Evolutionary conservation across 2,888 invertebrate species (phyloP), one percentile per base, ranked within the genome.

Genomic region (Papilio gigon): DNA sequence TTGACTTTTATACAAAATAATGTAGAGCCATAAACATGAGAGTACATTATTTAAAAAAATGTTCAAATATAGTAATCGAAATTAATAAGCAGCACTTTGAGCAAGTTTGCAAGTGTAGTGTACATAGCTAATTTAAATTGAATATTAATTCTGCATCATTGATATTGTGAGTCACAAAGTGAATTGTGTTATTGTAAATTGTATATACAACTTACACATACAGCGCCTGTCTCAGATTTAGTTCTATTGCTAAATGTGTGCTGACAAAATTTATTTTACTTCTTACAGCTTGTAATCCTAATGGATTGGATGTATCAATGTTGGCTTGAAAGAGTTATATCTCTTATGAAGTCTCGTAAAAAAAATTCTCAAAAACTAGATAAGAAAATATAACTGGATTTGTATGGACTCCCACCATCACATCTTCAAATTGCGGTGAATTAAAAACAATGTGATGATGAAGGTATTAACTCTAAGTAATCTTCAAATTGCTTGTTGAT

Each of bases 131-230:
- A 14, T 27, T 8, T 14, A 30, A 56, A 17, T 17, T 56, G 30
- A 30, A 30, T 56, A 56, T 56, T 17, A 17, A 56, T 17, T 30
- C 30, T 27, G 25, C 1, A 1, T 56, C 30, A 56, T 56, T 56
- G 30, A 30, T 53, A n/a, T 53, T 53, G 27, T 56, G 53, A 56
- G 30, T 56, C 53, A 56, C 30, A 25, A 30, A 30, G 9, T 30
- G 53, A 17, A 56, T 30, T 5, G 17, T 27, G 53, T 56, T 56
- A 56, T 56, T 56, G 30, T 56, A 56, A 56, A 30, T 9, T 9
- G n/a, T 14, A 2, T 30, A 30, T 27, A 30, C 17, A 17, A 30
- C 11, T 30, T 27, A 25, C 22, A 11, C 11, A 22, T 22, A 53
- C 53, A 56, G 17, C 17, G 9, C n/a, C 9, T 17, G 17, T 56